These are phyloP conservation scores for Podarcis siculus DNA, from an alignment of 2,797 vertebrate species.

Conservation along the genomic window DNA sequence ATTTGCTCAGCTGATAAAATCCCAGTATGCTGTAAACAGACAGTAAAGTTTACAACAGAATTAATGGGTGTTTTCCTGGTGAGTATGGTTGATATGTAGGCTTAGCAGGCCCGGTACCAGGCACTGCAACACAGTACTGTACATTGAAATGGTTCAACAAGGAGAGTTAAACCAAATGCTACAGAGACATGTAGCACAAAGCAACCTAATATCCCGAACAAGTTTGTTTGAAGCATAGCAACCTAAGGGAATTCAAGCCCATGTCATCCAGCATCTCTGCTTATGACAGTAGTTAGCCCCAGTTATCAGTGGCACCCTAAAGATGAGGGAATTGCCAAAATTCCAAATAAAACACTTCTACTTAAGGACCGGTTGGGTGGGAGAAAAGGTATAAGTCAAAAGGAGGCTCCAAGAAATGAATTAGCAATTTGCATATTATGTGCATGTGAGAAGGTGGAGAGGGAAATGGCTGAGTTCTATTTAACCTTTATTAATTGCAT, in stretches of 20 bases:
- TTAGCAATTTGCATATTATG: constrained; percentile 17
- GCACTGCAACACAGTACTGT: no score
- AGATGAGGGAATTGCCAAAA: background rate
- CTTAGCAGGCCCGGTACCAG: no score
- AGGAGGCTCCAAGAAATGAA: background rate
- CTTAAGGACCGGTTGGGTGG: background rate
- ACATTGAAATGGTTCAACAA: no score
- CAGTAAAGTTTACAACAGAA: no score
- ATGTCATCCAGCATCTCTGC: background rate
- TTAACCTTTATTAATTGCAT: constrained; percentile 53
- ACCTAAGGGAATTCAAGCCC: background rate
- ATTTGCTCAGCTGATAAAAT: no score
- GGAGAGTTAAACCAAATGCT: no score
- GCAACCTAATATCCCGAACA: no score
- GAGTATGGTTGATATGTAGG: no score
- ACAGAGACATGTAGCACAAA: no score
- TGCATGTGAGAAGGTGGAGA: constrained; percentile 10
- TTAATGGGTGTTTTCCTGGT: no score
- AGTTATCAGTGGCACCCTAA: background rate
- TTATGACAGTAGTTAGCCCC: background rate
- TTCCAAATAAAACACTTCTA: background rate
- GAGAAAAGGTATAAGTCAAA: background rate
- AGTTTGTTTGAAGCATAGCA: background rate
- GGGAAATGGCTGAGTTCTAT: constrained; percentile 26
- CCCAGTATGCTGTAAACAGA: no score